These are phyloP conservation scores for Amiota communis DNA, from an alignment of 2,888 invertebrate genomes.

Conservation along the genomic window DNA sequence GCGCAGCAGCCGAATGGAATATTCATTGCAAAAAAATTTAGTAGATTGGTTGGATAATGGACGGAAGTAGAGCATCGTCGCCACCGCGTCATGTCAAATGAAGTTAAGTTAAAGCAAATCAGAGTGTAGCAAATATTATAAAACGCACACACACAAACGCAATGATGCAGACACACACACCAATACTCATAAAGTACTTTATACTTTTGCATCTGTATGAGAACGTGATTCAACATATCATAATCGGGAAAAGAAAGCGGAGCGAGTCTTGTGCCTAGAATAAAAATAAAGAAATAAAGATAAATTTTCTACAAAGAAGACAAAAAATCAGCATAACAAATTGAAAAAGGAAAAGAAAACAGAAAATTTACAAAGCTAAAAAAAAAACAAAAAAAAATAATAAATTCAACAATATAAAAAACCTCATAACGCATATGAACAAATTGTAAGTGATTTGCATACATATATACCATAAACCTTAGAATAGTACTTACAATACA, in stretches of 20 bases:
- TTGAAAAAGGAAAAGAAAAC: conserved; percentile 48
- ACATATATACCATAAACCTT: neutral
- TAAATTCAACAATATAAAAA: conserved; percentile 11
- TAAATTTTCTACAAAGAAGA: conserved; percentile 34
- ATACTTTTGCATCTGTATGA: no score
- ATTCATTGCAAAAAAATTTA: no score
- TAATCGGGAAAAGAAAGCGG: neutral
- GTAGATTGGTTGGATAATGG: no score
- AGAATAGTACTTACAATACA: neutral
- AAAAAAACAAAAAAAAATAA: neutral
- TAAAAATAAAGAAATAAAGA: no score
- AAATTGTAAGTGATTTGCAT: conserved; percentile 46
- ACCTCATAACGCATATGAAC: conserved; percentile 19
- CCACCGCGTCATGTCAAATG: no score
- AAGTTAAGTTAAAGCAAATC: no score
- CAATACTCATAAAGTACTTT: no score
- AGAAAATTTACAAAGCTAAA: conserved; percentile 34
- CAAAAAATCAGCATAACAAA: conserved; percentile 23
- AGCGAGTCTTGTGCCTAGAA: conserved; percentile 46
- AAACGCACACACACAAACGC: no score
- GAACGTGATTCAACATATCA: neutral
- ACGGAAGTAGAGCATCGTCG: no score
- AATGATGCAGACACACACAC: no score
- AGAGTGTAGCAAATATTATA: no score
- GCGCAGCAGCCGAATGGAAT: no score